These are phyloP conservation scores for Puffinus mauretanicus DNA, from an alignment of 2,113 vertebrate species.

Conservation along the genomic window DNA sequence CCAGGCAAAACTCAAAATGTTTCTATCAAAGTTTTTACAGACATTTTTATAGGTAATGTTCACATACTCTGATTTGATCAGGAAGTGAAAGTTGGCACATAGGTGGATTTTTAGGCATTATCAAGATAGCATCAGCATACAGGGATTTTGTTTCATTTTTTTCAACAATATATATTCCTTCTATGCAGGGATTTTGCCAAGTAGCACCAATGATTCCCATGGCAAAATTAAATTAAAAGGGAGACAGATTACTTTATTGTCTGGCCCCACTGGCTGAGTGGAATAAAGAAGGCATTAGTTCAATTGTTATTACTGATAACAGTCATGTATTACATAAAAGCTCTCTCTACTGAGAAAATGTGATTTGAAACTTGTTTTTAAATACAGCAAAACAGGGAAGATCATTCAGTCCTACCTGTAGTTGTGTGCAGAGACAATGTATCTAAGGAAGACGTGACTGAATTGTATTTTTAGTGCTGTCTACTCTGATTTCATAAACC, in stretches of 20 bases:
- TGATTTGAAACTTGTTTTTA: not conserved
- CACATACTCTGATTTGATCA: not conserved
- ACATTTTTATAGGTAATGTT: not conserved
- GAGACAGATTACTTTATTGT: not conserved
- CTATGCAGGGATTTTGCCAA: not conserved
- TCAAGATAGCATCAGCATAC: not conserved
- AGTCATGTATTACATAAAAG: not conserved
- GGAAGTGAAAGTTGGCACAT: not conserved
- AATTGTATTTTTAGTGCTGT: not conserved
- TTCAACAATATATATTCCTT: not conserved
- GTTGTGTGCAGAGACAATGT: not conserved
- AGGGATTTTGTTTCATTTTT: not conserved
- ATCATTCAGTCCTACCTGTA: not conserved
- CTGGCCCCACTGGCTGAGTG: not conserved
- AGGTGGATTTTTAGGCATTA: not conserved
- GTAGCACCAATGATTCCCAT: not conserved
- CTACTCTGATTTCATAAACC: not conserved
- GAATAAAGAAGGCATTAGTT: not conserved
- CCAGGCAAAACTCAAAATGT: not conserved
- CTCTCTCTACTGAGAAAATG: not conserved
- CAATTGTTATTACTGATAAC: not conserved
- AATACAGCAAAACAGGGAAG: not conserved
- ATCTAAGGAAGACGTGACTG: not conserved
- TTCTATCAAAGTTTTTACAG: not conserved
- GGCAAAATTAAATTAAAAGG: constrained; percentile 3